Evolutionary conservation across 2,888 invertebrate species (phyloP).

Genomic region (Phyllotreta cruciferae): DNA sequence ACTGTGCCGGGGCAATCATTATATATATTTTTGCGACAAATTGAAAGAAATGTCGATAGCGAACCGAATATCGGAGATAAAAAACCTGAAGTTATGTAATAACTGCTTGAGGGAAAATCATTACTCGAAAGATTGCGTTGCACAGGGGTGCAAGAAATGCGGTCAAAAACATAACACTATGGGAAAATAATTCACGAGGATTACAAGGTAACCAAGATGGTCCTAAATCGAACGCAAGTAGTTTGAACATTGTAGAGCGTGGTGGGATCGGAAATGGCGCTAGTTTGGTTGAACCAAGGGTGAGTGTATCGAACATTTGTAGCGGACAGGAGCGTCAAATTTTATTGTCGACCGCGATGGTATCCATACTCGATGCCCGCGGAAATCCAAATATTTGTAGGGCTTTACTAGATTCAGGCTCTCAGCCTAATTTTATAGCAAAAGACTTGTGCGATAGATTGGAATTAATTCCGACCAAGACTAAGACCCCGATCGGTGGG

Average conservation of each 20-base stretch:
- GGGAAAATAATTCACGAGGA: too few relatives aligned
- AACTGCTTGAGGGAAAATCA: not conserved
- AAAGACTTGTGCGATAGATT: slow-evolving; percentile 19
- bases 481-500: too few relatives aligned
- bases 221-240: too few relatives aligned
- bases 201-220: too few relatives aligned
- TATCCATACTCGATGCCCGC: slow-evolving; percentile 10
- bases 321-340: not conserved
- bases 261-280: too few relatives aligned
- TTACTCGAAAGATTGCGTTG: not conserved
- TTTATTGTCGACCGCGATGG: slow-evolving; percentile 24
- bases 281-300: too few relatives aligned
- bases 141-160: slow-evolving; percentile 1
- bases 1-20: not conserved
- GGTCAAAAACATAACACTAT: not conserved
- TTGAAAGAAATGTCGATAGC: not conserved
- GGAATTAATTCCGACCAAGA: slow-evolving; percentile 9
- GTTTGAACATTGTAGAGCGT: too few relatives aligned
- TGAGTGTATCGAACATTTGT: not conserved
- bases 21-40: slow-evolving; percentile 6
- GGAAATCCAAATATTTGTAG: slow-evolving; percentile 18
- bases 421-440: slow-evolving; percentile 26
- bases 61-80: not conserved
- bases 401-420: slow-evolving; percentile 25
- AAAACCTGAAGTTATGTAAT: not conserved